Conservation (phyloP, 2,888 invertebrate species). For the Troides aeacus region DNA sequence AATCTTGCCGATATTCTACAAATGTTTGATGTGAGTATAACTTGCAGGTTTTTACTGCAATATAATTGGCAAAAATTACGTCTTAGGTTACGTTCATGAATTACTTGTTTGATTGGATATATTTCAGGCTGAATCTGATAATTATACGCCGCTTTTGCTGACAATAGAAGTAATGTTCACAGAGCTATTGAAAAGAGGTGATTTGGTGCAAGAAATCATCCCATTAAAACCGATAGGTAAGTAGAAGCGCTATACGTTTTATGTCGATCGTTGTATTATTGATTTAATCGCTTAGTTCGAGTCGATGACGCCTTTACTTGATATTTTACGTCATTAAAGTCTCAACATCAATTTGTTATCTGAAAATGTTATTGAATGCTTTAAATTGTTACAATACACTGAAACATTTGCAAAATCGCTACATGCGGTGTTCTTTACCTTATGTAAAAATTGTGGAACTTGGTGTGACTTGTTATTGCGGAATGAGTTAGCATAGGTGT, state of each 20-base stretch:
- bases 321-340: slow-evolving; percentile 16
- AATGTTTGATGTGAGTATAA: slow-evolving; percentile 81
- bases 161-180: slow-evolving; percentile 86
- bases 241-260: slow-evolving; percentile 39
- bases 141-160: slow-evolving; percentile 81
- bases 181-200: slow-evolving; percentile 83
- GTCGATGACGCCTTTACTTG: slow-evolving; percentile 19
- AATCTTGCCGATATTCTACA: slow-evolving; percentile 84
- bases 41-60: slow-evolving; percentile 21
- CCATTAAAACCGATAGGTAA: slow-evolving; percentile 80
- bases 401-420: slow-evolving; percentile 40
- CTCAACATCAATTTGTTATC: slow-evolving; percentile 11
- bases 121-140: slow-evolving; percentile 70
- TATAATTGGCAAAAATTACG: slow-evolving; percentile 35
- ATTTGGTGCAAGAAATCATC: slow-evolving; percentile 81
- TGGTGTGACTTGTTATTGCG: neutral
- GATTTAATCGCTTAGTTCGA: slow-evolving; percentile 44
- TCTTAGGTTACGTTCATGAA: slow-evolving; percentile 39
- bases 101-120: slow-evolving; percentile 47
- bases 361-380: slow-evolving; percentile 3
- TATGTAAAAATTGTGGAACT: slow-evolving; percentile 37
- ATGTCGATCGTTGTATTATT: slow-evolving; percentile 46
- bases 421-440: slow-evolving; percentile 51
- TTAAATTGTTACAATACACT: slow-evolving; percentile 5
- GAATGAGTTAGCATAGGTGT: slow-evolving; percentile 12